Base-by-base conservation (phyloP, 92 coral and sea anemone genomes). In the Parazoanthus atlanticus region DNA sequence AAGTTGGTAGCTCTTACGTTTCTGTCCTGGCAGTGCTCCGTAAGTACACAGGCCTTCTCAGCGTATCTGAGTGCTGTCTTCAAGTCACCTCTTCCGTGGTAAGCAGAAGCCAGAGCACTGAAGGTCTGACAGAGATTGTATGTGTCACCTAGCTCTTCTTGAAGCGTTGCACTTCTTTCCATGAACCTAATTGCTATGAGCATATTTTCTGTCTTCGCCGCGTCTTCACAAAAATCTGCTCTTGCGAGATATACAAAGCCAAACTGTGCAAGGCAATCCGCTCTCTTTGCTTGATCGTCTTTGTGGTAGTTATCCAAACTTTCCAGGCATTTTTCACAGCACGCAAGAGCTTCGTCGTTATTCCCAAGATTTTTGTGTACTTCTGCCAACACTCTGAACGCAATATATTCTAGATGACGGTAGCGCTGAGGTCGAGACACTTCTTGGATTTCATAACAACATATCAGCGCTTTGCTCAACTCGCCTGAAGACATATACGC, bases 401-500 rank as follows among this genome's bases (percentile, higher is more conserved):
- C 34, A 8, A 29, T 25, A 41, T 83, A 83, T 83, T 41, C 61
- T 49, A 83, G 61, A 26, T 83, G 86, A 30, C 77, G 86, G 40
- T 66, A 67, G 58, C 77, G 78, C 34, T 52, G 76, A 66, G 86
- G n/a, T 15, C n/a, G 56, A 38, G 65, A 23, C 32, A 83, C 13
- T 46, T 83, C 61, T 38, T 83, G 32, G 3, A 83, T 83, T 28
- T 83, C 77, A 69, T 67, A 66, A 46, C 86, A 83, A 56, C 75
- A 82, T 1, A 25, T n/a, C 33, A 82, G 73, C 19, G 86, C 54
- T 36, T 64, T 82, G 21, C 65, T 83, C 47, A 83, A 43, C 49
- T 83, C 78, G 52, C 86, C 86, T 11, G 13, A 69, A 0, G 86
- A 83, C 2, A 83, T 4, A 76, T 83, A 83, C 15, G 86, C 86